Evolutionary conservation across 2,888 invertebrate genomes (phyloP), one percentile per base, ranked within the genome.

Genomic region (Eubasilissa splendida): DNA sequence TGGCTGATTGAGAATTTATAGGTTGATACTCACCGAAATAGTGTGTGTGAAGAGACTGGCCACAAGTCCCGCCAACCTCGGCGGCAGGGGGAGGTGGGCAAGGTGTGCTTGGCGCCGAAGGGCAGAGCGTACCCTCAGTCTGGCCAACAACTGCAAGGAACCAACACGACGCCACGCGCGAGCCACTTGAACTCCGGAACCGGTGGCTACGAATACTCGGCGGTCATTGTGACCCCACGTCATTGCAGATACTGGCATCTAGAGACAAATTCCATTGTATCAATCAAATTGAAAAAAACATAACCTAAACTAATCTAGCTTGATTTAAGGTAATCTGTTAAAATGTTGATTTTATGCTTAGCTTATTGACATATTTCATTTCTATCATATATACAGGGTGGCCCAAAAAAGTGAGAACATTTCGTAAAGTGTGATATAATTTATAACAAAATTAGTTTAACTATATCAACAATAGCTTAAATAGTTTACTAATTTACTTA

Each of bases 141-240:
- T 93, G 86, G 97, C 97, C 85, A 99, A 91, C 85, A 97, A 91
- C 89, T 98, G 98, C 85, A 99, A 91, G 76, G 97, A 96, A 76
- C 97, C 97, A 84, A 98, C 96, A 79, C 96, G 93, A 83, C 97
- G 91, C 86, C 96, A 96, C 77, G 99, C 96, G 93, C 98, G 97
- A 65, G 98, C 98, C 83, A 97, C 96, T 88, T 97, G 97, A 85
- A 97, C 94, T 86, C 95, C 94, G 70, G 96, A 95, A 12, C 99
- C 99, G 4, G 96, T 96, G 4, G 97, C 97, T 82, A 99, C 94
- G 88, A 99, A 99, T 84, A 99, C 91, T 52, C 99, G 92, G 85
- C 97, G 95, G 87, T 99, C 99, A 87, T 98, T 98, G 91, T 99
- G 99, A 52, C 98, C 99, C 99, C 99, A 99, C 9, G 99, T 99